These are phyloP conservation scores for Polyergus mexicanus DNA, from an alignment of 1,140 invertebrate species.

Conservation along the genomic window DNA sequence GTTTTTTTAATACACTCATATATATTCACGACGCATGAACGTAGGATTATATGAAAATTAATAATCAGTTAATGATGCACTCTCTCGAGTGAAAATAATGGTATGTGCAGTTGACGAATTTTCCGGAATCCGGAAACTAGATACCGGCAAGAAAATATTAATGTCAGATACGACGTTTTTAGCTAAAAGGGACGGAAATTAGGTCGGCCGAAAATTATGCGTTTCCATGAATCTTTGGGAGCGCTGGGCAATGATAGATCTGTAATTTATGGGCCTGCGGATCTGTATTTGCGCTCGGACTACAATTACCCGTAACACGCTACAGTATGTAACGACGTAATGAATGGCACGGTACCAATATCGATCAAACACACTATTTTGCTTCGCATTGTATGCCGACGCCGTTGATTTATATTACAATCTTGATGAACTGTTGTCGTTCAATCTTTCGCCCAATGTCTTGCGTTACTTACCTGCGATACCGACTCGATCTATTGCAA, in stretches of 20 bases:
- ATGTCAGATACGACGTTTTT: not conserved
- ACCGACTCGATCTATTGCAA: slow-evolving; percentile 3
- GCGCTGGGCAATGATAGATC: not conserved
- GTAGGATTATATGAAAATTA: not conserved
- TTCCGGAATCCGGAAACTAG: not conserved
- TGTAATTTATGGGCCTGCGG: slow-evolving; percentile 18
- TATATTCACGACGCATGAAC: not conserved
- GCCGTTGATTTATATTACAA: slow-evolving; percentile 52
- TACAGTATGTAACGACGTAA: slow-evolving; percentile 27
- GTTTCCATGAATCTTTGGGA: slow-evolving; percentile 34
- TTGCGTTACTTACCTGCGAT: slow-evolving; percentile 13
- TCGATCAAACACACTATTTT: slow-evolving; percentile 51
- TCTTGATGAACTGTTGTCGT: slow-evolving; percentile 62
- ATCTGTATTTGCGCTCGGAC: slow-evolving; percentile 31
- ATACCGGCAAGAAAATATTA: too few relatives aligned
- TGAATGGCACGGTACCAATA: slow-evolving; percentile 39
- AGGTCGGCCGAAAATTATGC: slow-evolving; percentile 19
- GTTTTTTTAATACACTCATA: not conserved
- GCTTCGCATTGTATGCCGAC: slow-evolving; percentile 25
- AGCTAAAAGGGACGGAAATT: not conserved
- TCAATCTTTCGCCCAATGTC: slow-evolving; percentile 55
- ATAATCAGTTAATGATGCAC: not conserved
- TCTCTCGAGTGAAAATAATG: not conserved
- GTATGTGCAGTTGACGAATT: not conserved
- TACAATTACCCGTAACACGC: slow-evolving; percentile 26